Evolutionary conservation across 23 tunicate genomes (phyloP), one percentile per base, ranked within the genome.

Genomic region (Ciona savignyi): DNA sequence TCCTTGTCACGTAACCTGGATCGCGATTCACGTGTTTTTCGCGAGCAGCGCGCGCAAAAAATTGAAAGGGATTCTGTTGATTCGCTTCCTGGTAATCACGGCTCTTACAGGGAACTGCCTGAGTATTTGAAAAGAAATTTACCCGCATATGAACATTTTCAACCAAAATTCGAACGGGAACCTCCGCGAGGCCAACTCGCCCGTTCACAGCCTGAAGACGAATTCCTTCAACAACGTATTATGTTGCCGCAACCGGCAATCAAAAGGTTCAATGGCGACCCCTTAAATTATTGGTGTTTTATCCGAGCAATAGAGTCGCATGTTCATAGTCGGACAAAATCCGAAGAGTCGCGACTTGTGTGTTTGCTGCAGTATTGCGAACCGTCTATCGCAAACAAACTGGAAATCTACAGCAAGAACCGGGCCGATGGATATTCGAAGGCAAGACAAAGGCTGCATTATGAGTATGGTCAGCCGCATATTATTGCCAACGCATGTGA

Each of bases 401-500:
- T 61, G 27, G 65, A 61, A 61, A 61, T 61, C 65, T 61, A 61
- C 65, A 61, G 65, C 65, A 61, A 61, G 4, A 28, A 61, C 25
- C 2, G 2, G 4, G 2, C 1, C 65, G 24, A 27, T 2, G 65
- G 65, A 28, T 61, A 61, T 61, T 61, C 65, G 20, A 33, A 66
- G 70, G 70, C 70, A 2, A 33, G 70, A 3, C 70, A 66, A 66
- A 66, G 30, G 70, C 70, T 66, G 3, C 30, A 29, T 19, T 34
- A 66, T 3, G 70, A 66, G 70, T 66, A 19, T 34, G 70, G 70
- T 29, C 70, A 66, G 30, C 70, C 70, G 30, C 70, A 66, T 34
- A 66, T 66, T 1, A 66, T 66, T 26, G 30, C 70, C 4, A 66
- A 66, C 4, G 70, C 70, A 22, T 66, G 70, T 66, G 70, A 66